Percentiles rank a stretch among this genome's conserved stretches.
phyloP scores from a whole-genome alignment of 2,113 vertebrate species.

The Indicator indicator region DNA sequence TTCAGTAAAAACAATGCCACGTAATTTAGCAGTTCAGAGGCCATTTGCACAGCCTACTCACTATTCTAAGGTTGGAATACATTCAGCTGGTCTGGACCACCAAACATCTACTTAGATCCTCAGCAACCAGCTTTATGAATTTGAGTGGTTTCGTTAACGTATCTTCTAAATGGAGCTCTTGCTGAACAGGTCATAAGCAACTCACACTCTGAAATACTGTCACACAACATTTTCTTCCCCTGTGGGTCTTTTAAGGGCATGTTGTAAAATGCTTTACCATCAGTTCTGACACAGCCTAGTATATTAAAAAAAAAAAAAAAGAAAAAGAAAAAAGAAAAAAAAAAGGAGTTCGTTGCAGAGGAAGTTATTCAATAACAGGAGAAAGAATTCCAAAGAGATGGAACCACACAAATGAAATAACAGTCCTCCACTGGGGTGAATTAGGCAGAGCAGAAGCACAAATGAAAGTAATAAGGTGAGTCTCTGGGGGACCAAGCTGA shows the following conservation, averaged over 20 bases:
- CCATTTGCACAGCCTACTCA: slow-evolving; percentile 33
- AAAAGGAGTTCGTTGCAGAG: neutral
- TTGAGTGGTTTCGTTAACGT: neutral
- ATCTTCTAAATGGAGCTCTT: neutral
- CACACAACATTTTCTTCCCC: neutral
- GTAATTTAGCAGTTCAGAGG: slow-evolving; percentile 51
- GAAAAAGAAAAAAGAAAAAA: too few species aligned
- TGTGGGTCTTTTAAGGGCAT: neutral
- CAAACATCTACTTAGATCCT: neutral
- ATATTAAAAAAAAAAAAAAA: neutral
- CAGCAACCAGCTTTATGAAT: neutral
- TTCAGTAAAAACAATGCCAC: slow-evolving; percentile 58
- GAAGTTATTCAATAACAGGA: slow-evolving; percentile 12
- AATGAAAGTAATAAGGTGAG: neutral
- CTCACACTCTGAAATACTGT: neutral
- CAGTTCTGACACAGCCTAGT: neutral
- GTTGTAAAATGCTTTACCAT: neutral
- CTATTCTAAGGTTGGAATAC: neutral
- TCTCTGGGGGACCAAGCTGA: neutral
- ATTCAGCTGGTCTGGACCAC: slow-evolving; percentile 18
- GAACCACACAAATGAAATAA: slow-evolving; percentile 4
- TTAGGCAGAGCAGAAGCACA: neutral
- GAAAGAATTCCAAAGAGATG: neutral
- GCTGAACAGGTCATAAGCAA: neutral
- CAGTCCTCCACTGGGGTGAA: neutral